These are phyloP conservation scores for Cordilura impudica DNA, from an alignment of 2,888 invertebrate genomes.

Conservation along the genomic window DNA sequence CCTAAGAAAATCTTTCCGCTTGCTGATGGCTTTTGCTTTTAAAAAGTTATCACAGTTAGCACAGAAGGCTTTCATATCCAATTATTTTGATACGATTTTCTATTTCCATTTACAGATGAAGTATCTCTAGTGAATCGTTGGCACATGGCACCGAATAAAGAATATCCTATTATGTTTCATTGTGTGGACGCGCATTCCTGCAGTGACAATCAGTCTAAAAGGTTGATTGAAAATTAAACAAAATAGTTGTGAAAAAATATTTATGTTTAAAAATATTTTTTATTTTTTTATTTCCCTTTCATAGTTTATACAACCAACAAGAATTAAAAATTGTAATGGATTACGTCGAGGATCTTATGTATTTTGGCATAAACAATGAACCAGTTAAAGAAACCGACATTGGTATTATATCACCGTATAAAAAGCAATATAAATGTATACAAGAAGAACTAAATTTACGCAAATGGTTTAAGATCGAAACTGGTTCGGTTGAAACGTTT, in stretches of 20 bases:
- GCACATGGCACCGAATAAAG: conserved; percentile 77
- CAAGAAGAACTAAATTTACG: conserved; percentile 71
- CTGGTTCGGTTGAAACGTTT: conserved; percentile 92
- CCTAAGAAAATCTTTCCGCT: too few species aligned
- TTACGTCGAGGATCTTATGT: conserved; percentile 80
- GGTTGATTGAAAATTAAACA: conserved; percentile 63
- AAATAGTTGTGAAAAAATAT: too few species aligned
- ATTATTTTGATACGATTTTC: neutral
- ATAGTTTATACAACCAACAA: conserved; percentile 81
- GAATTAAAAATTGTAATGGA: conserved; percentile 81
- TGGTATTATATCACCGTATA: conserved; percentile 82
- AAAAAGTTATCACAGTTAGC: neutral
- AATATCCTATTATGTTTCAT: conserved; percentile 82
- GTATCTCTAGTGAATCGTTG: conserved; percentile 70
- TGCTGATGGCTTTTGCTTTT: too few species aligned
- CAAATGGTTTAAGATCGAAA: conserved; percentile 79
- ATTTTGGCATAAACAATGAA: conserved; percentile 77
- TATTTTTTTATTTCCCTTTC: neutral
- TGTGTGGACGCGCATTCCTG: conserved; percentile 79
- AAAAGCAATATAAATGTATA: conserved; percentile 76
- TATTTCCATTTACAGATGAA: conserved; percentile 64
- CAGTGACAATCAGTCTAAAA: conserved; percentile 64
- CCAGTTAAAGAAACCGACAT: conserved; percentile 79
- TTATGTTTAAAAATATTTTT: neutral
- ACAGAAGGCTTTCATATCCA: neutral